Percentiles rank a stretch among this genome's conserved stretches.
phyloP scores from a whole-genome alignment of 2,888 invertebrate genomes.

The Rotaria magnacalcarata region DNA sequence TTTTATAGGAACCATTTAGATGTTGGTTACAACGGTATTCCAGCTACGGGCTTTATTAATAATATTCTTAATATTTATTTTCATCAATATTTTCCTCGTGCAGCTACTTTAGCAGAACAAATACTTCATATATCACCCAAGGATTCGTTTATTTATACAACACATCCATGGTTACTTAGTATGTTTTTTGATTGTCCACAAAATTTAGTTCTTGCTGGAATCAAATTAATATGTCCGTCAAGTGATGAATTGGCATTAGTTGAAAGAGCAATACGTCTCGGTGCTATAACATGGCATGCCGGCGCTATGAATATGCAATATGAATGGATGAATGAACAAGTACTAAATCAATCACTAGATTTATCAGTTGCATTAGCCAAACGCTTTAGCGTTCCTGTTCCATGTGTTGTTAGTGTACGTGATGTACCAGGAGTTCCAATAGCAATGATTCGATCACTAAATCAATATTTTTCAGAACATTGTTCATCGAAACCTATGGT shows the following conservation, averaged over 20 bases:
- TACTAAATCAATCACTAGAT: slow-evolving; percentile 51
- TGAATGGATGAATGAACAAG: slow-evolving; percentile 51
- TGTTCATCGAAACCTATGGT: slow-evolving; percentile 50
- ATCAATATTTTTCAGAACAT: slow-evolving; percentile 51
- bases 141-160: slow-evolving; percentile 52
- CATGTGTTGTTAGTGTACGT: slow-evolving; percentile 53
- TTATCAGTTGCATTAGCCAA: slow-evolving; percentile 51
- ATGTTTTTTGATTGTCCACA: slow-evolving; percentile 54
- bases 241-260: slow-evolving; percentile 48
- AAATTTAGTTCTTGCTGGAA: slow-evolving; percentile 50
- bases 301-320: slow-evolving; percentile 57
- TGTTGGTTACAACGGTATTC: slow-evolving; percentile 54
- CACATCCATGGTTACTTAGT: slow-evolving; percentile 55
- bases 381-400: slow-evolving; percentile 50
- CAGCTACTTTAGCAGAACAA: slow-evolving; percentile 49
- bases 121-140: slow-evolving; percentile 47
- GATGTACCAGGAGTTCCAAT: slow-evolving; percentile 54
- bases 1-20: slow-evolving; percentile 49
- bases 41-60: slow-evolving; percentile 51
- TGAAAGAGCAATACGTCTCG: slow-evolving; percentile 49
- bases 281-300: slow-evolving; percentile 55
- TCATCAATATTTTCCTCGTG: slow-evolving; percentile 52
- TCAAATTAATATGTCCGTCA: slow-evolving; percentile 53
- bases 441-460: slow-evolving; percentile 50
- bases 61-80: slow-evolving; percentile 54